These are phyloP conservation scores for Melanotaenia duboulayi DNA, from an alignment of 2,113 vertebrate genomes.

Conservation along the genomic window DNA sequence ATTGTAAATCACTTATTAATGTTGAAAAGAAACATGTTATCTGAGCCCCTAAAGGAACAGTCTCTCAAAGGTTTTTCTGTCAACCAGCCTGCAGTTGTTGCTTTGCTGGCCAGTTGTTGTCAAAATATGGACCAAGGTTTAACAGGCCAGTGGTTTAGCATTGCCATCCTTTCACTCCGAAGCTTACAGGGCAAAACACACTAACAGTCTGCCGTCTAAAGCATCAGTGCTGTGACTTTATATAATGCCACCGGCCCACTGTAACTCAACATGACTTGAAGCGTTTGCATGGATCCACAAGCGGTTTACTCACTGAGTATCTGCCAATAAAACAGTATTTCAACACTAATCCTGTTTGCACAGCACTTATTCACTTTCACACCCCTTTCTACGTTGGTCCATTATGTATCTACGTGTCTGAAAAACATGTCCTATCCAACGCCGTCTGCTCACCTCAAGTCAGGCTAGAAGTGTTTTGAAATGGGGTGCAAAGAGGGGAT, in stretches of 20 bases:
- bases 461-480: constrained; percentile 69
- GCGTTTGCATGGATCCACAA: constrained; percentile 46
- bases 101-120: background rate
- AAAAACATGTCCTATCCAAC: constrained; percentile 64
- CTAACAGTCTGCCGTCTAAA: constrained; percentile 29
- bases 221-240: constrained; percentile 38
- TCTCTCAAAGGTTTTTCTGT: constrained; percentile 9
- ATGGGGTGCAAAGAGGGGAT: constrained; percentile 41
- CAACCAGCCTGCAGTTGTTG: background rate
- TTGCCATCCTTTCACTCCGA: background rate
- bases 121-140: background rate
- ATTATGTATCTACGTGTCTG: constrained; percentile 61
- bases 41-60: background rate
- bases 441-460: constrained; percentile 65
- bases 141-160: background rate
- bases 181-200: constrained; percentile 20
- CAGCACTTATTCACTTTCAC: constrained; percentile 69
- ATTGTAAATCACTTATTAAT: background rate
- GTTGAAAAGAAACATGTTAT: background rate
- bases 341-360: constrained; percentile 59
- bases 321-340: constrained; percentile 67
- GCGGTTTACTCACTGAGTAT: constrained; percentile 54
- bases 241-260: constrained; percentile 35
- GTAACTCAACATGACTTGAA: constrained; percentile 47
- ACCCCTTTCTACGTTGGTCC: constrained; percentile 59